Evolutionary conservation across 2,797 vertebrate genomes (phyloP).

Genomic region (Notamacropus eugenii): DNA sequence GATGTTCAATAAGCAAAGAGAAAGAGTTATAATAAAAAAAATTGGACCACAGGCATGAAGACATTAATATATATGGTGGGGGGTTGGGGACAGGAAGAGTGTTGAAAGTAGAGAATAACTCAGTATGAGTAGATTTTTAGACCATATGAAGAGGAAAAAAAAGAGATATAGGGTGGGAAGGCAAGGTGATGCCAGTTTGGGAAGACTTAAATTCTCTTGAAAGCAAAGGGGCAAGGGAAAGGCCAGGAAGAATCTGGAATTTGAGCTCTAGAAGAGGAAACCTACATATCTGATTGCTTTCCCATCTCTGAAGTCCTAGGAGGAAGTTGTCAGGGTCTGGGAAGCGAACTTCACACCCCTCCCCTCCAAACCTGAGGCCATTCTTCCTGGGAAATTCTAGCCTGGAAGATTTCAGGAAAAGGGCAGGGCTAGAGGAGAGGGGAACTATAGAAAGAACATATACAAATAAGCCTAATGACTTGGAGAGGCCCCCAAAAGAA

Average conservation of each 20-base stretch:
- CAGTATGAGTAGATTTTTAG: not conserved
- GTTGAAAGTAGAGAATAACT: not conserved
- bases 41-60: not conserved
- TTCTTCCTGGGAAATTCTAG: not conserved
- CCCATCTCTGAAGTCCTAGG: not conserved
- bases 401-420: not conserved
- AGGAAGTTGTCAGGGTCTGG: not conserved
- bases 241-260: not conserved
- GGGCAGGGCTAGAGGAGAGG: not conserved
- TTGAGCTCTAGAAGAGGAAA: not conserved
- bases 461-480: not conserved
- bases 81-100: not conserved
- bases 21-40: not conserved
- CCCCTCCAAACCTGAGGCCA: not conserved
- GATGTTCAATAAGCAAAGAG: not conserved
- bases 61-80: not conserved
- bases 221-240: not conserved
- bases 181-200: not conserved
- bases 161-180: not conserved
- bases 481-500: not conserved
- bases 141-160: not conserved
- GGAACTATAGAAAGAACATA: not conserved
- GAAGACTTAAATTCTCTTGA: not conserved
- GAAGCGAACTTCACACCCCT: not conserved
- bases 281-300: not conserved